These are phyloP conservation scores for Trachelus tabidus DNA, from an alignment of 2,888 invertebrate genomes.

Conservation along the genomic window DNA sequence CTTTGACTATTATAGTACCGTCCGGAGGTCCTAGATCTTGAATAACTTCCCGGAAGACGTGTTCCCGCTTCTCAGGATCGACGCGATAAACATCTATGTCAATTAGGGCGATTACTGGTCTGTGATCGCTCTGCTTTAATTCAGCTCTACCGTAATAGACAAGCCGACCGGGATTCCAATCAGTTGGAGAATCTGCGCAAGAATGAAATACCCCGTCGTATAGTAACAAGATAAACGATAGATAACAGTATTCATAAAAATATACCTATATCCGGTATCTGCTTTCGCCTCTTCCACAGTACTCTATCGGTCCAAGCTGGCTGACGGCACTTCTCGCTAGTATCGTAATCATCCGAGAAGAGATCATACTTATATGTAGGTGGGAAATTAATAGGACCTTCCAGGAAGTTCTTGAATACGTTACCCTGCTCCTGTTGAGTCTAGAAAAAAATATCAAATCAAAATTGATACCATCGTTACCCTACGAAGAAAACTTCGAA, in stretches of 20 bases:
- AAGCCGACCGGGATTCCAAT: slow-evolving; percentile 82
- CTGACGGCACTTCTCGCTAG: slow-evolving; percentile 95
- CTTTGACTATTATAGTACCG: slow-evolving; percentile 86
- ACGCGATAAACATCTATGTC: slow-evolving; percentile 89
- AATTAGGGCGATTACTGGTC: slow-evolving; percentile 93
- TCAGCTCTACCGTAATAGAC: slow-evolving; percentile 94
- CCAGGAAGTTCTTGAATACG: slow-evolving; percentile 92
- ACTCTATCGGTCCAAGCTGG: slow-evolving; percentile 99
- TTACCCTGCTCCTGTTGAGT: slow-evolving; percentile 83
- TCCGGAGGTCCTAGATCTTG: slow-evolving; percentile 93
- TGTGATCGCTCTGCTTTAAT: slow-evolving; percentile 96
- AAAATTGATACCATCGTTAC: background rate
- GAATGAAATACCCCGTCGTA: background rate
- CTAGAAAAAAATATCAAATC: slow-evolving; percentile 44
- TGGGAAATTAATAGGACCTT: slow-evolving; percentile 90
- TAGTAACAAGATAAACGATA: background rate
- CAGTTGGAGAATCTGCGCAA: slow-evolving; percentile 62
- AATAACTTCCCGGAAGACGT: slow-evolving; percentile 87
- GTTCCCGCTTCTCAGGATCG: slow-evolving; percentile 79
- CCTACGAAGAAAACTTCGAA: background rate
- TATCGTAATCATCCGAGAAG: slow-evolving; percentile 98
- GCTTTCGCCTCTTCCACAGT: slow-evolving; percentile 88
- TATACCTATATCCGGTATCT: slow-evolving; percentile 76
- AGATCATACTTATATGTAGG: slow-evolving; percentile 99
- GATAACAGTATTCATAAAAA: background rate